These are phyloP conservation scores for Pelochelys cantorii DNA, from an alignment of 2,797 vertebrate genomes.

Conservation along the genomic window DNA sequence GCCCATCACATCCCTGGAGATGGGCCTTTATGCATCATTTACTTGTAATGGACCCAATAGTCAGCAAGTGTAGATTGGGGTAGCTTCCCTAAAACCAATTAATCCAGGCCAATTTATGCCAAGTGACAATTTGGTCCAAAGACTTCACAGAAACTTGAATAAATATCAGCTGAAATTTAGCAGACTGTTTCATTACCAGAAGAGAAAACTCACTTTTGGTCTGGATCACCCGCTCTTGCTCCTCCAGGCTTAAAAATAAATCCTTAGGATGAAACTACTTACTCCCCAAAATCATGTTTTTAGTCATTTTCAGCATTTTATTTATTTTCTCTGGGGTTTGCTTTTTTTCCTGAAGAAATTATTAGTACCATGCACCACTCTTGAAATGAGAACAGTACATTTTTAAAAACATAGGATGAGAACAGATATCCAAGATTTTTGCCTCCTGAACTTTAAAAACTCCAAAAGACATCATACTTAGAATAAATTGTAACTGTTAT, in stretches of 20 bases:
- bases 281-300: neutral
- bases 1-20: neutral
- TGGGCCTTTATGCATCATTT: neutral
- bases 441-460: neutral
- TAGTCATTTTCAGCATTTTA: neutral
- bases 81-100: neutral
- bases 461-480: neutral
- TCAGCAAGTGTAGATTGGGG: neutral
- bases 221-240: rapidly evolving
- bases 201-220: neutral
- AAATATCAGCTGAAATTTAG: neutral
- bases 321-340: neutral
- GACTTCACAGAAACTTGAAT: neutral
- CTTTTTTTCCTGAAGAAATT: neutral
- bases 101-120: neutral
- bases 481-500: neutral
- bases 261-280: neutral
- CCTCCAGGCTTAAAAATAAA: neutral
- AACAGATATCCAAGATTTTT: neutral
- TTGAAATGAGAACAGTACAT: rapidly evolving
- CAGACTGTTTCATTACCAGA: neutral
- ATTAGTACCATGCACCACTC: neutral
- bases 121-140: neutral
- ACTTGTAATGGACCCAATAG: neutral
- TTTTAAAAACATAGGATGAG: neutral